phyloP scores from a whole-genome alignment of 2,888 invertebrate species.

The Catocala nupta region DNA sequence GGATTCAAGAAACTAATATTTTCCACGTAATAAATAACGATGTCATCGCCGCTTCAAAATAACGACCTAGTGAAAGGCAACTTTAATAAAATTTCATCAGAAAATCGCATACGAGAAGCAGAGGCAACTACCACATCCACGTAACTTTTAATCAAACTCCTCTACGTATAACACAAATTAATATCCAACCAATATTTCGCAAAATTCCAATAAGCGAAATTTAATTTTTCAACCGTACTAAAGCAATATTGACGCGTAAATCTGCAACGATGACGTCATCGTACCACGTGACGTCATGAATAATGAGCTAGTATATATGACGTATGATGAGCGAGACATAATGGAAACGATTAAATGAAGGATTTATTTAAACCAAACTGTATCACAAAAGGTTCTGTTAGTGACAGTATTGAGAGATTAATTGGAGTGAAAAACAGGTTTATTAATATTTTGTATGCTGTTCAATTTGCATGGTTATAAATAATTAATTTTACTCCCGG shows the following conservation, averaged over 20 bases:
- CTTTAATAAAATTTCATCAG: conserved; percentile 1
- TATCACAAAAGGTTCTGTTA: conserved; percentile 13
- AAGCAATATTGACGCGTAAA: conserved; percentile 40
- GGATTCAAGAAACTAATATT: too few species aligned
- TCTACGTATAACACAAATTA: conserved; percentile 22
- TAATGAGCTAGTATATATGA: conserved; percentile 49
- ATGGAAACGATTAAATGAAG: conserved; percentile 28
- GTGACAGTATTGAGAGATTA: conserved; percentile 2
- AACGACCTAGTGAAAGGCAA: neutral
- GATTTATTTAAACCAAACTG: conserved; percentile 34
- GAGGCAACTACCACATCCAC: neutral
- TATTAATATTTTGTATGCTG: neutral
- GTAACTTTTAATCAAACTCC: conserved; percentile 8
- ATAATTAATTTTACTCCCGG: neutral
- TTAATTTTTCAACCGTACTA: conserved; percentile 17
- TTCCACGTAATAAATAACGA: too few species aligned
- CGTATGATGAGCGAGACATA: conserved; percentile 32
- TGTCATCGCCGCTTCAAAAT: too few species aligned
- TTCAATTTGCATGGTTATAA: conserved; percentile 4
- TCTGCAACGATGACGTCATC: conserved; percentile 51
- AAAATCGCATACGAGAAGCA: neutral
- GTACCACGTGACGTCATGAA: conserved; percentile 53
- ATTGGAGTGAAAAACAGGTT: conserved; percentile 8
- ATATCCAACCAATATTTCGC: conserved; percentile 17
- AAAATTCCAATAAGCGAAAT: conserved; percentile 14